Conservation (phyloP, 2,888 invertebrate genomes). For the Busseola fusca region DNA sequence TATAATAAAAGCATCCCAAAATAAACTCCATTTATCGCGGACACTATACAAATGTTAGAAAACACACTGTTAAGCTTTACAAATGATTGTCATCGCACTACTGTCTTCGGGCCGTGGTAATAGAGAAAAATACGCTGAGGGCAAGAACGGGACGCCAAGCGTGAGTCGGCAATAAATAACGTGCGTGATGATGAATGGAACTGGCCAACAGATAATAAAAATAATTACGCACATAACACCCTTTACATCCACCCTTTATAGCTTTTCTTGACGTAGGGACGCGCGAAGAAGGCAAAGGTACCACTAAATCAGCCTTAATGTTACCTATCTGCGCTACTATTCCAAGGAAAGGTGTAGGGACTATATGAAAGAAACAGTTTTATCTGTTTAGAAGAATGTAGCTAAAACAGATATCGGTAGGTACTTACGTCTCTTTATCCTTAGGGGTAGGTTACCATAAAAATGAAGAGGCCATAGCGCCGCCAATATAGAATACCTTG, state of each 20-base stretch:
- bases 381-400: constrained; percentile 44
- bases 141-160: constrained; percentile 45
- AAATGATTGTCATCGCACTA: constrained; percentile 58
- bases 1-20: constrained; percentile 38
- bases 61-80: constrained; percentile 55
- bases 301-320: constrained; percentile 60
- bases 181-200: constrained; percentile 53
- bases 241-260: constrained; percentile 57
- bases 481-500: constrained; percentile 41
- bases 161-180: constrained; percentile 59
- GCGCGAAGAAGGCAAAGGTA: constrained; percentile 53
- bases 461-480: constrained; percentile 44
- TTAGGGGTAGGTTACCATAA: constrained; percentile 45
- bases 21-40: constrained; percentile 17
- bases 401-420: constrained; percentile 31
- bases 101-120: constrained; percentile 50
- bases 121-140: constrained; percentile 58
- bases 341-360: constrained; percentile 36
- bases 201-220: constrained; percentile 57
- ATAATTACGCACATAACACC: constrained; percentile 58
- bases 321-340: constrained; percentile 52
- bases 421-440: constrained; percentile 21
- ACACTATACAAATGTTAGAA: constrained; percentile 39
- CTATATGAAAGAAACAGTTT: constrained; percentile 33
- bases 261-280: constrained; percentile 53